Evolutionary conservation across 2,888 invertebrate species (phyloP).

Genomic region (Melieria picta): DNA sequence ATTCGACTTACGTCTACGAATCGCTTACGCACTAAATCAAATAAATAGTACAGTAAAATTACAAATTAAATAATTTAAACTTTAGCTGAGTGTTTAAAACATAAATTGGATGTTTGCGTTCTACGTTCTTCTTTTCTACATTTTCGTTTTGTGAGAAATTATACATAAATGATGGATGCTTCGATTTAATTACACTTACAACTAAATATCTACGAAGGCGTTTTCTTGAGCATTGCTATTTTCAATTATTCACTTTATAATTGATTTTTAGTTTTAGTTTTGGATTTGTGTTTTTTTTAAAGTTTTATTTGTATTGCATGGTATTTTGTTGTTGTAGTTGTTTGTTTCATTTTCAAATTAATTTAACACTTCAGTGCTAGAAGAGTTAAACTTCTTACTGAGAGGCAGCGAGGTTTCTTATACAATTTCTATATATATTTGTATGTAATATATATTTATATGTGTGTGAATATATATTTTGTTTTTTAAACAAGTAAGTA

Average conservation of each 20-base stretch:
- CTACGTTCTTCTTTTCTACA: too few relatives aligned
- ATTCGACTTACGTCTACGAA: too few relatives aligned
- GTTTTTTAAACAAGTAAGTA: not conserved
- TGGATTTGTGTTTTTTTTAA: not conserved
- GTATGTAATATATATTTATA: not conserved
- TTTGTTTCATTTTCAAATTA: not conserved
- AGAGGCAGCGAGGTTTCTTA: constrained; percentile 64
- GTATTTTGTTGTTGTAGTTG: not conserved
- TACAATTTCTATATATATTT: constrained; percentile 12
- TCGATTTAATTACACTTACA: too few relatives aligned
- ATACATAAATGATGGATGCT: too few relatives aligned
- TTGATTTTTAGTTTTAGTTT: not conserved
- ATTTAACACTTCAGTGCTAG: not conserved
- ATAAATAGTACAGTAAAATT: constrained; percentile 24
- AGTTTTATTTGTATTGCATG: not conserved
- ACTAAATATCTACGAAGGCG: too few relatives aligned
- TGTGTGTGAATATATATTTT: not conserved
- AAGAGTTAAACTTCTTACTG: constrained; percentile 48
- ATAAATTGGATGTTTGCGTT: too few relatives aligned
- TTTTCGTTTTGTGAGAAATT: too few relatives aligned
- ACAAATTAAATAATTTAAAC: too few relatives aligned
- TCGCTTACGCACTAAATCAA: not conserved
- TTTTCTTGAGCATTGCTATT: too few relatives aligned
- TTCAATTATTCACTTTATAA: too few relatives aligned
- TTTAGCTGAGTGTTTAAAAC: too few relatives aligned